These are phyloP conservation scores for Aethes cnicana DNA, from an alignment of 2,888 invertebrate species.

Conservation along the genomic window DNA sequence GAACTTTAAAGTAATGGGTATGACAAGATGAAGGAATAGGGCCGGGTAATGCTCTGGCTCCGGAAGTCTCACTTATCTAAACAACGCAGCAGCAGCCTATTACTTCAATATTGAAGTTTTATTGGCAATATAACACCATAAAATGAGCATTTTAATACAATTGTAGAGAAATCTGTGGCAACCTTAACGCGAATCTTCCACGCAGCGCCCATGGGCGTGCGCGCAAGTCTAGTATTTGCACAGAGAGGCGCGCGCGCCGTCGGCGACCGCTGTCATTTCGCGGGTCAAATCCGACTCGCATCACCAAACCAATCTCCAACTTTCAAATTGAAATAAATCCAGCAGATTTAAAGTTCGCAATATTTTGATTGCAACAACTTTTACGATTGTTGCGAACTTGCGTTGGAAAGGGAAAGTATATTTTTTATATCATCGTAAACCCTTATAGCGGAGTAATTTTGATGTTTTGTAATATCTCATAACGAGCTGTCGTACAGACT, in stretches of 20 bases:
- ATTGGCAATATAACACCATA: background rate
- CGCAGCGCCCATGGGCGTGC: slow-evolving; percentile 46
- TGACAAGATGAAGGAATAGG: too few species aligned
- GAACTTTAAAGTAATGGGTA: too few species aligned
- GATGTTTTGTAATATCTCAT: background rate
- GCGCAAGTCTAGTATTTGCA: slow-evolving; percentile 61
- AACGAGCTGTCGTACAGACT: too few species aligned
- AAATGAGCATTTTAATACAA: background rate
- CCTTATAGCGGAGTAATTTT: background rate
- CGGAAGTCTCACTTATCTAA: too few species aligned
- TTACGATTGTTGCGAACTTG: slow-evolving; percentile 5
- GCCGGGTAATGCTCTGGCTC: too few species aligned
- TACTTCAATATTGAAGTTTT: too few species aligned
- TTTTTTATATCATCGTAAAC: slow-evolving; percentile 7
- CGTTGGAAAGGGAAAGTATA: slow-evolving; percentile 11
- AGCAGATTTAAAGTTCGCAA: background rate
- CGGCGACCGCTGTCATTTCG: slow-evolving; percentile 67
- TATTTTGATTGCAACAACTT: slow-evolving; percentile 3
- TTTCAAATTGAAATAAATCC: background rate
- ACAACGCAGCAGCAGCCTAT: too few species aligned
- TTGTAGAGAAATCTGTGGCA: background rate
- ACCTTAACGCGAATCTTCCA: slow-evolving; percentile 20
- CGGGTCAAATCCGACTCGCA: slow-evolving; percentile 64
- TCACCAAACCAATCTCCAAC: slow-evolving; percentile 46
- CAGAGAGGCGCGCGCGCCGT: slow-evolving; percentile 66